A percentile compares a stretch with the other conserved stretches of the same genome.
Conservation (phyloP, 2,113 vertebrate genomes). For the Hucho hucho region DNA sequence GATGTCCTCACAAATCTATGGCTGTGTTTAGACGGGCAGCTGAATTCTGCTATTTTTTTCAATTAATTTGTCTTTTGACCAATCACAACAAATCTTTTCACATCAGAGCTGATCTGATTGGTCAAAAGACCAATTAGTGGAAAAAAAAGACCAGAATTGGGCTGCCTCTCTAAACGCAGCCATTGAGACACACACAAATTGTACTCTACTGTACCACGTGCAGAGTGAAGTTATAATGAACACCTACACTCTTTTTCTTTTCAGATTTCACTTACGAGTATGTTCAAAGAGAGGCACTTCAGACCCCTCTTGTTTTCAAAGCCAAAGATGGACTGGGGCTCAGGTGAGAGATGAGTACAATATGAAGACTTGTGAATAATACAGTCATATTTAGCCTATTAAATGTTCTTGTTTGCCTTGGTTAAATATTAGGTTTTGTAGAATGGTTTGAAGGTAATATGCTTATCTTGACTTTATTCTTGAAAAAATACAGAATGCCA, state of each 20-base stretch:
- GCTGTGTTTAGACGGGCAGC: no score
- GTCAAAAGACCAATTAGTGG: no score
- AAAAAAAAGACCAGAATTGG: no score
- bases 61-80: no score
- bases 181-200: no score
- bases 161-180: no score
- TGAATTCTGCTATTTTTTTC: no score
- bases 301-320: slow-evolving; percentile 89
- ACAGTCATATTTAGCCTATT: not conserved
- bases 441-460: slow-evolving; percentile 2
- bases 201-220: no score
- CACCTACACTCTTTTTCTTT: slow-evolving; percentile 30
- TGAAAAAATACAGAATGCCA: slow-evolving; percentile 82
- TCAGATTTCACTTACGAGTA: slow-evolving; percentile 96
- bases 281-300: slow-evolving; percentile 91
- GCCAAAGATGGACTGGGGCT: slow-evolving; percentile 93
- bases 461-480: slow-evolving; percentile 15
- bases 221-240: not conserved
- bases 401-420: not conserved
- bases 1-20: no score
- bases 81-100: no score
- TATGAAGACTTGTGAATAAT: not conserved
- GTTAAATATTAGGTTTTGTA: not conserved
- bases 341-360: slow-evolving; percentile 79
- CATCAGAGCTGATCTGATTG: no score